Percentiles rank a stretch among this genome's conserved stretches.
These are phyloP conservation scores for Ormyrus rosae DNA, from an alignment of 2,888 invertebrate species.

Conservation along the genomic window DNA sequence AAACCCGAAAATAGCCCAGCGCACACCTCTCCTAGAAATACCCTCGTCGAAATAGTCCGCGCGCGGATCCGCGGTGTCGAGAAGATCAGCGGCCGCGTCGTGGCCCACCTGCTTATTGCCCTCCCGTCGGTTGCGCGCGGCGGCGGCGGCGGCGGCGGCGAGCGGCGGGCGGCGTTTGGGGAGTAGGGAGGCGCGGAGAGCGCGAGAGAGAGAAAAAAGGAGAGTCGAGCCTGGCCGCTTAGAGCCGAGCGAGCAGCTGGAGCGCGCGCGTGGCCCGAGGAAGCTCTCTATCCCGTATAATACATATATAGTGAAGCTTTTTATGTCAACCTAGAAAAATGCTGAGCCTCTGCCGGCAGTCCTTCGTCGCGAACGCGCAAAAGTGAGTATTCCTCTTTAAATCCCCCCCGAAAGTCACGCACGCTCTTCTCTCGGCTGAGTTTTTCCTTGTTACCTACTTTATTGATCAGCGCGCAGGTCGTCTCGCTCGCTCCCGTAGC, in stretches of 20 bases:
- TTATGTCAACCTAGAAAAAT: conserved; percentile 59
- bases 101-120: not conserved
- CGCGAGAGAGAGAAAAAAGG: conserved; percentile 10
- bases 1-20: too few species aligned
- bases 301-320: conserved; percentile 2
- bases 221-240: conserved; percentile 8
- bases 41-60: too few species aligned
- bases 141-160: not conserved
- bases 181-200: not conserved
- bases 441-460: not conserved
- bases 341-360: conserved; percentile 71
- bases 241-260: conserved; percentile 1
- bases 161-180: not conserved
- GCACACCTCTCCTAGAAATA: too few species aligned
- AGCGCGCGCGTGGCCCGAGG: not conserved
- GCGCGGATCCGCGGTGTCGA: not conserved
- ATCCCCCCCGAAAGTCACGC: too few species aligned
- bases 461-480: conserved; percentile 8
- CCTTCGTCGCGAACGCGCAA: conserved; percentile 69
- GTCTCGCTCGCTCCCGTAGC: not conserved
- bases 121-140: not conserved
- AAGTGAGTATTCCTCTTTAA: conserved; percentile 68
- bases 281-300: not conserved
- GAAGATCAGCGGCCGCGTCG: not conserved
- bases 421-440: too few species aligned